These are phyloP conservation scores for Latrodectus hesperus DNA, from an alignment of 2,888 invertebrate genomes.

Conservation along the genomic window DNA sequence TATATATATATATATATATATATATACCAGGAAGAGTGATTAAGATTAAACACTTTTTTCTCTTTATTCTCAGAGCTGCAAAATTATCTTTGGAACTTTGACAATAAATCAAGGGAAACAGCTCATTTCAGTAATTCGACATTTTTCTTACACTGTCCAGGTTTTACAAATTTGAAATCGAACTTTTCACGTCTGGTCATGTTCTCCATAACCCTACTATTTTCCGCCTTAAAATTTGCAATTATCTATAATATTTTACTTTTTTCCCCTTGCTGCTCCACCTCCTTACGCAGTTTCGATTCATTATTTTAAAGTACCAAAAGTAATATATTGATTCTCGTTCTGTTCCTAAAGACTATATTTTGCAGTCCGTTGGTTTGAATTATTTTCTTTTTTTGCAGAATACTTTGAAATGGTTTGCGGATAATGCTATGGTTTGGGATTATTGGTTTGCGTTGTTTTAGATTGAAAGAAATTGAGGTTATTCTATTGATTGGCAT, in stretches of 20 bases:
- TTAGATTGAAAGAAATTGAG: neutral
- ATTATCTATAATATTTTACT: slow-evolving; percentile 26
- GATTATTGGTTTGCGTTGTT: slow-evolving; percentile 15
- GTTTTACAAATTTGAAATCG: slow-evolving; percentile 42
- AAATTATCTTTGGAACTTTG: neutral
- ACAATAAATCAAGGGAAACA: neutral
- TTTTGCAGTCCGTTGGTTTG: slow-evolving; percentile 31
- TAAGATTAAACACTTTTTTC: too few species aligned
- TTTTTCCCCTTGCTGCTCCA: slow-evolving; percentile 7
- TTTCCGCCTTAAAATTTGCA: slow-evolving; percentile 13
- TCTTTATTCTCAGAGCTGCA: too few species aligned
- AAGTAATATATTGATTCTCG: slow-evolving; percentile 26
- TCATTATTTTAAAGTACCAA: slow-evolving; percentile 42
- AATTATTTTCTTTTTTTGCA: slow-evolving; percentile 34
- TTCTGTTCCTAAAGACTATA: neutral
- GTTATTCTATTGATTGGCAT: neutral
- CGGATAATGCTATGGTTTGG: slow-evolving; percentile 24
- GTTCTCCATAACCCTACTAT: neutral
- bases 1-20: too few species aligned
- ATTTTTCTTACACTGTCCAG: neutral
- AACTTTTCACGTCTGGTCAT: slow-evolving; percentile 24
- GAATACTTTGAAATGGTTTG: slow-evolving; percentile 16
- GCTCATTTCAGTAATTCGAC: slow-evolving; percentile 20
- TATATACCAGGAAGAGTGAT: too few species aligned
- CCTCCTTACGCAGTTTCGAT: slow-evolving; percentile 28